Base-by-base conservation (phyloP, 2,797 vertebrate species). In the Cirrhinus mrigala region DNA sequence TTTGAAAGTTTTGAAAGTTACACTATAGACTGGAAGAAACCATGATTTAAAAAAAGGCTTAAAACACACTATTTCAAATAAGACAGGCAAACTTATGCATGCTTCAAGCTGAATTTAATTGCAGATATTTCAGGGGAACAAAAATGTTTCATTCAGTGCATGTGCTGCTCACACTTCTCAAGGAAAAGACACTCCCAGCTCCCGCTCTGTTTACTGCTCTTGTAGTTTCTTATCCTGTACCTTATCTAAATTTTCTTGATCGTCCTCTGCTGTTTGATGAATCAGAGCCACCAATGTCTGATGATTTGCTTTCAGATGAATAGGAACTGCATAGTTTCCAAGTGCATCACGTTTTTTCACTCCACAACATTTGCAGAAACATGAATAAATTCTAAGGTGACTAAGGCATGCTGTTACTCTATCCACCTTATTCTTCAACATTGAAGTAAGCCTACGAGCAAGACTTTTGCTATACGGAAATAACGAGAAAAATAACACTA, bases 131-230 rank as follows among this genome's bases (percentile, higher is more conserved):
- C 16, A 76, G 15, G 29, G 12, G 20, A 20, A 9, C 1, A 37
- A 48, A 33, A 29, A 29, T 9, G 0, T 89, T 93, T 92, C 50
- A 94, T 90, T 76, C 94, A 95, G 90, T 94, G 93, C 33, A 89
- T 84, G 86, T 94, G 93, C 44, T 95, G 90, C 74, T 88, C 60
- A 46, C 77, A 81, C 24, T 95, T 87, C 73, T 92, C 88, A 87
- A 91, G 90, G 82, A 95, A 95, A 75, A 91, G 90, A 85, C 94
- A 94, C 83, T 92, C 90, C 91, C 93, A 94, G 20, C 5, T 93
- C 88, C 85, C 85, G 93, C 7, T 90, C 86, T 62, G 80, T 88
- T 0, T 78, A 46, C 24, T 89, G 87, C 22, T 88, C 84, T 46
- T 46, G 44, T 46, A 9, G 44, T 46, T 46, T 46, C 44, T 46